Evolutionary conservation across 2,888 invertebrate species (phyloP), one percentile per base, ranked within the genome.

Genomic region (Lycophotia porphyrea): DNA sequence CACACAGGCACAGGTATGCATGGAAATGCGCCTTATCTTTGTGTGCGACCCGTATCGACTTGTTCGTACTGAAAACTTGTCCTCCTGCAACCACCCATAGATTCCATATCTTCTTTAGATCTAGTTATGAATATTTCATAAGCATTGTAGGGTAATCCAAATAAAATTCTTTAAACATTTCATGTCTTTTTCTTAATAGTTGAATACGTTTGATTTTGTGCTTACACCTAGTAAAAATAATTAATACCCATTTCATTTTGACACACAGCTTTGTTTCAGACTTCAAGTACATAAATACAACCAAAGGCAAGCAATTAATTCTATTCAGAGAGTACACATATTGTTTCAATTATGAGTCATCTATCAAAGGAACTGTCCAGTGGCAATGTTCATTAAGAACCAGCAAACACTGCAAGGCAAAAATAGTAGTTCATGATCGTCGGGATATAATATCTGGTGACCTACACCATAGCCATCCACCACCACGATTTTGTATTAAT

Each of bases 331-430:
- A 58, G 4, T 64, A 71, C 21, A 77, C 78, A 9, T 77, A 71
- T 27, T 78, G 34, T 18, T 71, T 55, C 34, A 71, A 58, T 27
- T 71, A 77, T 42, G 34, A 64, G 21, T 71, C 77, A 7, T 24
- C 47, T 15, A 49, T 0, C 13, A 77, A 55, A 64, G 47, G 7
- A 4, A 77, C 77, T 9, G 55, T 49, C 9, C 27, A 58, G 4
- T 79, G 67, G 55, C 24, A 18, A 13, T 80, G 76, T 47, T 24
- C 55, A 5, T 58, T 44, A 49, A 27, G 44, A 15, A 36, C 15
- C 24, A 70, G 66, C 0, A 69, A 66, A 42, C 64, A 52, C 7
- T 80, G 80, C 60, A 80, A 65, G n/a, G 76, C 73, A 9, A 81
- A 74, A 55, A 49, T 58, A 21, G 31, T 34, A 18, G 11, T 82